Conservation (phyloP, 2,113 vertebrate genomes). For the Ptilonorhynchus violaceus region DNA sequence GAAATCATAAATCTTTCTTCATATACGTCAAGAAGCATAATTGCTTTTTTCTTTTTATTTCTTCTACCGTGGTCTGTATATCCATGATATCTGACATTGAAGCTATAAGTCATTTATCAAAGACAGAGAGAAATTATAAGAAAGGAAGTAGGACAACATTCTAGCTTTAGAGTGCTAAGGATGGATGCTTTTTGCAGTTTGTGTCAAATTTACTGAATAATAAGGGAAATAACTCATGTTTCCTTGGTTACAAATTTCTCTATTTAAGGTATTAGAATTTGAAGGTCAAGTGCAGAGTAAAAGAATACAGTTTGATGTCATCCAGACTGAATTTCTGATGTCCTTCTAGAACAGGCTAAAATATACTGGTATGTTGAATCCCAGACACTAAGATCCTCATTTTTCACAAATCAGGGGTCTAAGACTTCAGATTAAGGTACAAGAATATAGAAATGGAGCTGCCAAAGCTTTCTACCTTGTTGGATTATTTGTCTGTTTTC, state of each 20-base stretch:
- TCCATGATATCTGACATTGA: neutral
- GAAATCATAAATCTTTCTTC: constrained; percentile 29
- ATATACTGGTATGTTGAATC: neutral
- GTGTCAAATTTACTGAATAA: constrained; percentile 11
- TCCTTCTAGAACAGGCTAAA: neutral
- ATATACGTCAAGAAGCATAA: neutral
- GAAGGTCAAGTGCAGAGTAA: neutral
- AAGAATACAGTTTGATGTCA: neutral
- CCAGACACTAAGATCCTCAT: neutral
- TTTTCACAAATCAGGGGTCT: neutral
- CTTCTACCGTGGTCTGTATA: neutral
- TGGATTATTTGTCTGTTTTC: neutral
- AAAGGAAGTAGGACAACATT: neutral
- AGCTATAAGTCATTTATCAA: constrained; percentile 7
- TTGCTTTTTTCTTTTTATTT: neutral
- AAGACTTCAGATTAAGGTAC: neutral
- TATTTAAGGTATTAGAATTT: neutral
- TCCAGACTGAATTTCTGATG: neutral
- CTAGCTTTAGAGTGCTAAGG: neutral
- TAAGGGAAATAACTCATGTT: neutral
- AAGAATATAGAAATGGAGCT: neutral
- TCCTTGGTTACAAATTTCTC: constrained; percentile 40
- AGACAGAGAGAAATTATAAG: neutral
- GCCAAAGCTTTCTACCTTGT: neutral
- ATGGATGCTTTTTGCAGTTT: neutral